Conservation (phyloP, 2,113 vertebrate species). For the Pedetes capensis region DNA sequence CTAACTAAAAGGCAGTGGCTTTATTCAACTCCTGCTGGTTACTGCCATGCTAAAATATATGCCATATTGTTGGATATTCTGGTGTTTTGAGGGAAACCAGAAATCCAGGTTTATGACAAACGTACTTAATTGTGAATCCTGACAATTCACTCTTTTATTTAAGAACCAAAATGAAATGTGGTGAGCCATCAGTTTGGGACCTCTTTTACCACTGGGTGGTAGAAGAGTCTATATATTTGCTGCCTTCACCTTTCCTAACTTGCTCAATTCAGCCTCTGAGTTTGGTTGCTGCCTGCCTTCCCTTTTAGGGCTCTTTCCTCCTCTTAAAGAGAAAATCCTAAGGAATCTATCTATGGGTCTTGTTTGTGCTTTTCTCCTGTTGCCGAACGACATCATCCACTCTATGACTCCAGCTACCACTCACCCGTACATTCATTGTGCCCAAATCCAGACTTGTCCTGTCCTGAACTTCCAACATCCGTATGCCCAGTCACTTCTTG, state of each 20-base stretch:
- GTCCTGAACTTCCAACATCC: not conserved
- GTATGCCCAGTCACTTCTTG: not conserved
- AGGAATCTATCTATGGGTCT: not conserved
- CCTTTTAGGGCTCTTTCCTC: not conserved
- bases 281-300: not conserved
- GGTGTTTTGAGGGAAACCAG: not conserved
- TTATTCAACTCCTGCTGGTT: not conserved
- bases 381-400: not conserved
- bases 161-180: not conserved
- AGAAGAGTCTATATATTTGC: not conserved
- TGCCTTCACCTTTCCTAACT: not conserved
- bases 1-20: not conserved
- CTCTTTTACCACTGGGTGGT: not conserved
- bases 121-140: not conserved
- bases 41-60: not conserved
- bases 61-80: not conserved
- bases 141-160: not conserved
- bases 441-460: not conserved
- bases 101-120: slow-evolving; percentile 15
- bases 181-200: not conserved
- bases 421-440: not conserved
- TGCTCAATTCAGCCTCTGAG: not conserved
- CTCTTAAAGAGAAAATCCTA: not conserved
- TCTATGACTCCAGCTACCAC: not conserved
- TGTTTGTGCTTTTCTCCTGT: not conserved